phyloP scores from a whole-genome alignment of 2,888 invertebrate genomes.

The Steinernema hermaphroditum region DNA sequence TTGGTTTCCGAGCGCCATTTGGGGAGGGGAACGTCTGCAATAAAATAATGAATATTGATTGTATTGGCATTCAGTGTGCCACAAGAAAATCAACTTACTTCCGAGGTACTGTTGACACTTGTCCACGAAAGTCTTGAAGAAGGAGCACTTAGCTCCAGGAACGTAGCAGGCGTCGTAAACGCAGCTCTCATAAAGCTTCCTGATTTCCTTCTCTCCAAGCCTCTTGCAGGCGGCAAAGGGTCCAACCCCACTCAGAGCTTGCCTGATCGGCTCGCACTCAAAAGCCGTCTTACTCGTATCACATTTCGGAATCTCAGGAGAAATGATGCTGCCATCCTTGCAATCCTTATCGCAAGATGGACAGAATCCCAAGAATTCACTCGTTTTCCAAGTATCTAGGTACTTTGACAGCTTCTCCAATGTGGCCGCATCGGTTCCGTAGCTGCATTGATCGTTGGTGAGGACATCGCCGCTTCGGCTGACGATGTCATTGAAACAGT shows the following conservation, averaged over 20 bases:
- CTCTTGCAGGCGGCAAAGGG: not conserved
- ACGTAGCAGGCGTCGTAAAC: constrained; percentile 14
- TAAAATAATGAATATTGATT: too few relatives aligned
- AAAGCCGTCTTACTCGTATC: not conserved
- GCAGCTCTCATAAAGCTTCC: constrained; percentile 13
- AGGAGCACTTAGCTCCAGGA: not conserved
- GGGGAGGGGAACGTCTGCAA: constrained; percentile 11
- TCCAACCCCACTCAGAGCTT: constrained; percentile 37
- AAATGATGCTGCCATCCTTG: not conserved
- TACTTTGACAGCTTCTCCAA: not conserved
- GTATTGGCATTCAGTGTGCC: not conserved
- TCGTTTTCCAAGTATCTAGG: not conserved
- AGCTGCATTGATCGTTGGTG: not conserved
- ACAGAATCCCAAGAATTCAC: not conserved
- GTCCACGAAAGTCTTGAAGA: constrained; percentile 12
- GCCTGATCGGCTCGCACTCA: constrained; percentile 43
- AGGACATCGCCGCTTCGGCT: constrained; percentile 29
- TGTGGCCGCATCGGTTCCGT: not conserved
- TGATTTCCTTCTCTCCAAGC: not conserved
- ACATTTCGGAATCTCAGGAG: not conserved
- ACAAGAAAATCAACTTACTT: not conserved
- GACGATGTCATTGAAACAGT: constrained; percentile 22
- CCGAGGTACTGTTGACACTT: constrained; percentile 12
- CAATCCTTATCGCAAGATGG: not conserved
- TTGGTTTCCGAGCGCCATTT: constrained; percentile 15